A percentile compares a stretch with the other conserved stretches of the same genome.
These are phyloP conservation scores for Oreochromis aureus DNA, from an alignment of 2,113 vertebrate genomes.

Conservation along the genomic window DNA sequence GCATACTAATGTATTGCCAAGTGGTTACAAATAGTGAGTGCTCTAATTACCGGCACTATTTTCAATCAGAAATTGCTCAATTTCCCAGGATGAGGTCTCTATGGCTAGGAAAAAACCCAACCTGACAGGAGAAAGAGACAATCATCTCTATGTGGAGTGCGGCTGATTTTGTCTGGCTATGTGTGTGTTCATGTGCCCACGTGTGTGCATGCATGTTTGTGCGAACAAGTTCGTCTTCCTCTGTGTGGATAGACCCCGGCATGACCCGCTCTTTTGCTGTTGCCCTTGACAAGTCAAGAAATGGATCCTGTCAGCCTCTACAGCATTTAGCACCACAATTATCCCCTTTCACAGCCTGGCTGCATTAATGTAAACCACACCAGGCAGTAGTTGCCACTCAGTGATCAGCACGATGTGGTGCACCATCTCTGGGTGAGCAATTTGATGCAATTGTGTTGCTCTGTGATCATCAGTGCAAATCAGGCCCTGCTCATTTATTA, in stretches of 20 bases:
- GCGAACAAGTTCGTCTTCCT: conserved; percentile 44
- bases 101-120: conserved; percentile 63
- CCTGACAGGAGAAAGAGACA: conserved; percentile 69
- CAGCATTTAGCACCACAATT: conserved; percentile 71
- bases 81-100: conserved; percentile 76
- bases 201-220: conserved; percentile 29
- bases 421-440: conserved; percentile 56
- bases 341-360: conserved; percentile 67
- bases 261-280: conserved; percentile 44
- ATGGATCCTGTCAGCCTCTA: conserved; percentile 57
- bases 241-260: conserved; percentile 19
- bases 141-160: conserved; percentile 55
- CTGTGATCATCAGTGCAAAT: conserved; percentile 60
- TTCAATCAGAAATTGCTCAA: conserved; percentile 80
- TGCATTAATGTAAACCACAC: conserved; percentile 71
- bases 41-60: conserved; percentile 82
- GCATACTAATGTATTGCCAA: conserved; percentile 84
- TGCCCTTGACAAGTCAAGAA: conserved; percentile 63
- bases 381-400: conserved; percentile 63
- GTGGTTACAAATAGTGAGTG: conserved; percentile 80
- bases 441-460: conserved; percentile 68
- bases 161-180: conserved; percentile 32
- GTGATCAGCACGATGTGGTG: conserved; percentile 60
- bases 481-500: conserved; percentile 58
- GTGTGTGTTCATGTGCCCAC: not conserved